Evolutionary conservation across 2,113 vertebrate species (phyloP), one percentile per base, ranked within the genome.

Genomic region (Sapajus apella): DNA sequence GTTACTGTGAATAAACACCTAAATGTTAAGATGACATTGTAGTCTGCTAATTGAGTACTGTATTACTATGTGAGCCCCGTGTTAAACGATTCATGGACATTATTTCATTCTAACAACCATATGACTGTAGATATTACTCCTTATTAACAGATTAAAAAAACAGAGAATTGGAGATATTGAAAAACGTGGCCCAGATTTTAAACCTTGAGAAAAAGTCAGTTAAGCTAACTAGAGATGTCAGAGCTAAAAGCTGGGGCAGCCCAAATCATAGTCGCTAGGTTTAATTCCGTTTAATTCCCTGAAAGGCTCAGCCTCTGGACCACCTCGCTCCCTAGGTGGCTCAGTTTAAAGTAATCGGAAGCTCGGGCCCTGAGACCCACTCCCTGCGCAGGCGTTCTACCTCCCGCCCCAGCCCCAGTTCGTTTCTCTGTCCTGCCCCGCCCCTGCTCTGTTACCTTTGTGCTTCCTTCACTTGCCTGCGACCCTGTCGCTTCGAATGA

Each of bases 401-500:
- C 85, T 79, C 82, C 83, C 40, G 66, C 68, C 50, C 32, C 83
- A 40, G 66, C 61, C 35, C n/a, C 68, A 1, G 2, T 20, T 52
- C 30, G 1, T 14, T 1, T 64, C 61, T 68, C 61, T 16, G 9
- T 35, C 68, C 72, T 30, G 47, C 84, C 35, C 17, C 45, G 14
- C 75, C 61, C 25, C 8, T 16, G 45, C 30, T 43, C 10, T 17
- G 3, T 4, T 6, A 8, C 18, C 80, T 8, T 17, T 8, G 55
- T 5, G 50, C 92, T 4, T 73, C 58, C 86, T 47, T 11, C 13
- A 30, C 61, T 58, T 23, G n/a, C 23, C 17, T 18, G 96, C 92
- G 95, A 43, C 72, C 75, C 1, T 8, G 95, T 70, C 55, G 91
- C 96, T 14, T 8, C 0, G 1, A 0, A 20, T 98, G 97, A 97